phyloP scores from a whole-genome alignment of 2,113 vertebrate species.

The Oreotrochilus melanogaster region DNA sequence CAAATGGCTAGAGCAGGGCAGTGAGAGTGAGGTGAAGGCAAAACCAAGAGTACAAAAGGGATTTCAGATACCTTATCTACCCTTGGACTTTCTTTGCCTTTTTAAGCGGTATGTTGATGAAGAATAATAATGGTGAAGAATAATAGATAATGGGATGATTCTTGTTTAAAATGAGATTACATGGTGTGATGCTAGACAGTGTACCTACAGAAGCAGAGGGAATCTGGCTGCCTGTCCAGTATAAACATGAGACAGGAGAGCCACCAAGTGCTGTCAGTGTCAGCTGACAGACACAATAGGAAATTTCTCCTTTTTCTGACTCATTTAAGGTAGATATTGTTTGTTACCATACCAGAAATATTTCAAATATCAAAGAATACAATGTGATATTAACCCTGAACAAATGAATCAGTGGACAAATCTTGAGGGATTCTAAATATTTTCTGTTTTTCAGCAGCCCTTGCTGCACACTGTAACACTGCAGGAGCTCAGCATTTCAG shows the following conservation, averaged over 20 bases:
- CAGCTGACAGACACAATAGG: background rate
- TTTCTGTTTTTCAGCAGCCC: background rate
- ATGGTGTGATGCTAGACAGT: background rate
- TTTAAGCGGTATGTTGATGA: background rate
- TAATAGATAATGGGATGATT: background rate
- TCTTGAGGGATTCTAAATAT: background rate
- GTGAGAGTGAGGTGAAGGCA: background rate
- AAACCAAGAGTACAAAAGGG: background rate
- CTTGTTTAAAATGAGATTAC: background rate
- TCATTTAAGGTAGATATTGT: background rate
- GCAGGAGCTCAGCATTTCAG: background rate
- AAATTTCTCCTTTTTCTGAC: background rate
- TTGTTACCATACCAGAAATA: background rate
- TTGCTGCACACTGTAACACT: background rate
- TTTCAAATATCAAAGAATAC: background rate
- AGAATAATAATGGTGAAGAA: accelerated
- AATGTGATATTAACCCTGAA: background rate
- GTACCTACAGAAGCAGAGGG: background rate
- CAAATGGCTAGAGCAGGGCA: background rate
- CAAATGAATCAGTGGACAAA: background rate
- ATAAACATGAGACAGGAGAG: background rate
- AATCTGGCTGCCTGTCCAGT: background rate
- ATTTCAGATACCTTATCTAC: background rate
- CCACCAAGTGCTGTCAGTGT: background rate
- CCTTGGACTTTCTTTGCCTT: background rate